phyloP scores from a whole-genome alignment of 2,797 vertebrate genomes.

The Taeniopygia guttata region DNA sequence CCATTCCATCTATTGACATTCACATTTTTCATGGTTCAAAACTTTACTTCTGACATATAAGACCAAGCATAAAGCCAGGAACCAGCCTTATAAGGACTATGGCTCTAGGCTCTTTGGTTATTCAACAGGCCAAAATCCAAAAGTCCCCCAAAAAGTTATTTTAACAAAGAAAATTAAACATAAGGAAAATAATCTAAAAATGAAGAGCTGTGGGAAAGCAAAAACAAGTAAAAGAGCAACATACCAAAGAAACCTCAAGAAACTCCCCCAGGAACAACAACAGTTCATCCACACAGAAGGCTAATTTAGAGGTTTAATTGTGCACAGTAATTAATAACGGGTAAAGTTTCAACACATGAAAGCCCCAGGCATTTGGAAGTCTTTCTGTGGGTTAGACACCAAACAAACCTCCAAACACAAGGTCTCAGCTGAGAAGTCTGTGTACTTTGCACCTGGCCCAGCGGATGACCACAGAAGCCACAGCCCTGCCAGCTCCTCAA shows the following conservation, averaged over 20 bases:
- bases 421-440: neutral
- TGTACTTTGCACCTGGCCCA: neutral
- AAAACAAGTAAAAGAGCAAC: slow-evolving; percentile 27
- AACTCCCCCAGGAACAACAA: slow-evolving; percentile 29
- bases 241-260: slow-evolving; percentile 44
- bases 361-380: slow-evolving; percentile 4
- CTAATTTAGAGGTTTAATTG: slow-evolving; percentile 43
- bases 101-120: neutral
- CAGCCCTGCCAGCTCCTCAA: neutral
- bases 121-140: neutral
- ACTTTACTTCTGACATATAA: neutral
- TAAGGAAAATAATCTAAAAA: slow-evolving; percentile 25
- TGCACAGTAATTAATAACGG: neutral
- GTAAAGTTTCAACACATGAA: neutral
- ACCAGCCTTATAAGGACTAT: neutral
- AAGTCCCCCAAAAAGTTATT: neutral
- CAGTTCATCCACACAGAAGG: slow-evolving; percentile 22
- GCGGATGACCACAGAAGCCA: neutral
- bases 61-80: neutral
- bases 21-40: neutral
- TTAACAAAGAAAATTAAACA: slow-evolving; percentile 16
- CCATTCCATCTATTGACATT: neutral
- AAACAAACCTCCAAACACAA: neutral
- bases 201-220: slow-evolving; percentile 38
- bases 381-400: neutral